Base-by-base conservation (phyloP, 2,113 vertebrate genomes). In the Manacus vitellinus region DNA sequence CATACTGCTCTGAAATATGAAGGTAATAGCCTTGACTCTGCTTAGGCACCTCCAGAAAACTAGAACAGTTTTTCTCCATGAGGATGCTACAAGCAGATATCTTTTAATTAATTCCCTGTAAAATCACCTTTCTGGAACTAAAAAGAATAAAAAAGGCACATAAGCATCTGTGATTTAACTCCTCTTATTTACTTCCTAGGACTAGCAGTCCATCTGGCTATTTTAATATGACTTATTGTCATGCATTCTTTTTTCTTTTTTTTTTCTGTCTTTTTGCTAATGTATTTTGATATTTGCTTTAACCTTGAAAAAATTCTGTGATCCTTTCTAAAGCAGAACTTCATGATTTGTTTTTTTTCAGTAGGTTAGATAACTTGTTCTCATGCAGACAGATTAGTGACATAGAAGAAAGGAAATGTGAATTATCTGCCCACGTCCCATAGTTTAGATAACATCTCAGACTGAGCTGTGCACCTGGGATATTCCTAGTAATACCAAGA, bases 361-460 rank as follows among this genome's bases (percentile, higher is more conserved):
- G 39, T 37, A 62, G 49, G 52, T 84, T 83, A 89, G 70, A 67
- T 86, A 67, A 78, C 27, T 43, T 78, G 27, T 92, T 92, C 76
- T 87, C 30, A 61, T 47, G 49, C 37, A 87, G 62, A 61, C 22
- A 52, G 47, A 52, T 74, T 55, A 84, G 61, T 91, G 59, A 77
- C 80, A 89, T 24, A 82, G 14, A 75, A 63, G 73, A 87, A 74
- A 75, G 86, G 76, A 95, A 87, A 87, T 84, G 59, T 81, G 80
- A 95, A 68, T 78, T 73, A 68, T 71, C 55, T 95, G 52, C 43
- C 68, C 70, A 89, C 44, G 78, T 89, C 84, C 88, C 49, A 13
- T 61, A 58, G 71, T 66, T 75, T 43, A 88, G 72, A 86, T 92
- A 84, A 28, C 80, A 91, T 96, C 87, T 89, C 52, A 89, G 76